A percentile compares a stretch with the other conserved stretches of the same genome.
Conservation (phyloP, 2,888 invertebrate genomes). For the Calephelis perditalis region DNA sequence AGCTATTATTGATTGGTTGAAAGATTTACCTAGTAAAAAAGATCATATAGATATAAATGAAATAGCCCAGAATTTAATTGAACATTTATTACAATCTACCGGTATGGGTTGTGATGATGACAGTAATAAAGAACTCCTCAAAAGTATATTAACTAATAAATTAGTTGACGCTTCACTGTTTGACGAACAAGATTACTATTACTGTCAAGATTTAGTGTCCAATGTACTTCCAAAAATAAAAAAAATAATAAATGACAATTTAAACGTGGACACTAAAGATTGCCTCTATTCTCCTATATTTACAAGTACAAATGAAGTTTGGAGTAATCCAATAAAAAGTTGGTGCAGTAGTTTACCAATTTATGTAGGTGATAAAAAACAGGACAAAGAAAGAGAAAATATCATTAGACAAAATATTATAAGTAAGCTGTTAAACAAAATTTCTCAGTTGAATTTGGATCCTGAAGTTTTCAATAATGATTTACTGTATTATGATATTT, state of each 20-base stretch:
- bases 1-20: not conserved
- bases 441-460: conserved; percentile 2
- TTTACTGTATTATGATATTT: conserved; percentile 5
- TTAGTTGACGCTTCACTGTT: not conserved
- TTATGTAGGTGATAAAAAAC: conserved; percentile 5
- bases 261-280: not conserved
- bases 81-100: not conserved
- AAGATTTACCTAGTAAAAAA: not conserved
- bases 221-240: not conserved
- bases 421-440: not conserved
- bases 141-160: not conserved
- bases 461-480: conserved; percentile 3
- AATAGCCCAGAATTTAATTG: not conserved
- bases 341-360: conserved; percentile 19
- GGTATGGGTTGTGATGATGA: not conserved
- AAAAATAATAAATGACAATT: not conserved
- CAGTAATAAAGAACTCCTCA: too few species aligned
- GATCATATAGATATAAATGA: not conserved
- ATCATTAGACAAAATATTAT: conserved; percentile 4
- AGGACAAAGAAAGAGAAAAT: conserved; percentile 13
- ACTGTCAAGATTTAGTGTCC: not conserved
- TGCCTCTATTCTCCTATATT: not conserved
- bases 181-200: not conserved
- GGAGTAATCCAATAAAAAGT: conserved; percentile 12
- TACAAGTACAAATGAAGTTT: conserved; percentile 7